A percentile compares a stretch with the other conserved stretches of the same genome.
Conservation (phyloP, 2,113 vertebrate genomes). For the Perccottus glenii region DNA sequence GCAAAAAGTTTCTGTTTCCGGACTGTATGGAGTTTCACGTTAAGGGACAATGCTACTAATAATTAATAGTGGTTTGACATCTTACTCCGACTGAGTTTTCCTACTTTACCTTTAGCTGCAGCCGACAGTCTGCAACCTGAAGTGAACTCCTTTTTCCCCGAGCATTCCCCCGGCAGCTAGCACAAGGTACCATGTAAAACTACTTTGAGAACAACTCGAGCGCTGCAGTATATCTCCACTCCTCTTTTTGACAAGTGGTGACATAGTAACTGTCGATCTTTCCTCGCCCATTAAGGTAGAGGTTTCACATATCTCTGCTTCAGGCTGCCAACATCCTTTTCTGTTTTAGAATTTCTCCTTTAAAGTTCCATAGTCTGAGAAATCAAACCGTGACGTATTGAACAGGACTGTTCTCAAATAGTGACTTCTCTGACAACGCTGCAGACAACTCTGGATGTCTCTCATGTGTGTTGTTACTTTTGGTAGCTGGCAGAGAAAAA, state of each 20-base stretch:
- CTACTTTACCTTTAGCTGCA: conserved; percentile 13
- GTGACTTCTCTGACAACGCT: conserved; percentile 59
- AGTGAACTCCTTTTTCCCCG: conserved; percentile 37
- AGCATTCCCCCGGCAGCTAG: conserved; percentile 54
- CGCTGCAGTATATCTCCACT: conserved; percentile 50
- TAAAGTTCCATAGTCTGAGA: conserved; percentile 60
- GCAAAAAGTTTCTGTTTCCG: no score
- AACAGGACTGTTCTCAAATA: conserved; percentile 47
- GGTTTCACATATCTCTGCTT: conserved; percentile 61
- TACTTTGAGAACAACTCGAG: conserved; percentile 66
- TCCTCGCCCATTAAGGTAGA: conserved; percentile 69
- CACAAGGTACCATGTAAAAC: conserved; percentile 64
- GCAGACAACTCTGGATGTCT: conserved; percentile 43
- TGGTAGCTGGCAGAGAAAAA: conserved; percentile 27
- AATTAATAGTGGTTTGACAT: conserved; percentile 40
- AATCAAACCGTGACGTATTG: conserved; percentile 67
- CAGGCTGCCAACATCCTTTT: conserved; percentile 61
- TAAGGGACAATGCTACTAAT: conserved; percentile 7
- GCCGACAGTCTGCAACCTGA: conserved; percentile 39
- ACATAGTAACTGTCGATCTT: conserved; percentile 74
- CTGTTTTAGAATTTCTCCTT: conserved; percentile 56
- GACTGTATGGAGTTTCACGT: no score
- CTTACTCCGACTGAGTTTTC: conserved; percentile 1
- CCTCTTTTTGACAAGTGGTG: conserved; percentile 64
- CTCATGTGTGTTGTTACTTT: conserved; percentile 29